A percentile compares a stretch with the other conserved stretches of the same genome.
Conservation (phyloP, 2,888 invertebrate species). For the Tyria jacobaeae region DNA sequence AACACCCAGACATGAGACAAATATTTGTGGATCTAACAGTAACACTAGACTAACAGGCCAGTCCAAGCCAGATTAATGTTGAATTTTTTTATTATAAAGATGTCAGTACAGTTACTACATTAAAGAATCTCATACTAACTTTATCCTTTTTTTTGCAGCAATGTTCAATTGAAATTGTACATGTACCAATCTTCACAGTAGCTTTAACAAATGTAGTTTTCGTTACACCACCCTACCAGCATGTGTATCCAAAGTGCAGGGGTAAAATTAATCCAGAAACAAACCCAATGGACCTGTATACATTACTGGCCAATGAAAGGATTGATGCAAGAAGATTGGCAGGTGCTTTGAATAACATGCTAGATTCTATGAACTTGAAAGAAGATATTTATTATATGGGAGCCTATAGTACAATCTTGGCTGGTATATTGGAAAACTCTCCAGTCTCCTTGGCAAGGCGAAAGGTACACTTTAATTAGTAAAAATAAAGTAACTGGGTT, state of each 20-base stretch:
- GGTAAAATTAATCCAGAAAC: slow-evolving; percentile 66
- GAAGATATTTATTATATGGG: slow-evolving; percentile 90
- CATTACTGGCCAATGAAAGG: slow-evolving; percentile 71
- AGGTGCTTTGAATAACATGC: slow-evolving; percentile 82
- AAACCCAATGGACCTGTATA: slow-evolving; percentile 69
- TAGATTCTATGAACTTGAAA: slow-evolving; percentile 86
- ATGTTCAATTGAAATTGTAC: slow-evolving; percentile 86
- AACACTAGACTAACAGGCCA: too few relatives aligned
- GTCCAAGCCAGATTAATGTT: too few relatives aligned
- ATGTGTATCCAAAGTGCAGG: slow-evolving; percentile 85
- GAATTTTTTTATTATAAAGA: neutral
- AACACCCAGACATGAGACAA: too few relatives aligned
- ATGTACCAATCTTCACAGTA: slow-evolving; percentile 87
- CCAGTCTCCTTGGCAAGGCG: slow-evolving; percentile 83
- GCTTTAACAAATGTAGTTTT: slow-evolving; percentile 87
- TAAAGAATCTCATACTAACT: neutral
- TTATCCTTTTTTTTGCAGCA: slow-evolving; percentile 76
- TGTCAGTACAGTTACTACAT: neutral
- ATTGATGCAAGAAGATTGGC: slow-evolving; percentile 78
- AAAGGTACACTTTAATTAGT: slow-evolving; percentile 73
- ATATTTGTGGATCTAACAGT: too few relatives aligned
- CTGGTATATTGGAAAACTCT: slow-evolving; percentile 86
- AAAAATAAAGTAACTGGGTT: too few relatives aligned
- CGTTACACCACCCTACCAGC: slow-evolving; percentile 87
- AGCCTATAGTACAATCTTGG: slow-evolving; percentile 87